Base-by-base conservation (phyloP, 92 coral and sea anemone genomes). In the Virgularia gustaviana region DNA sequence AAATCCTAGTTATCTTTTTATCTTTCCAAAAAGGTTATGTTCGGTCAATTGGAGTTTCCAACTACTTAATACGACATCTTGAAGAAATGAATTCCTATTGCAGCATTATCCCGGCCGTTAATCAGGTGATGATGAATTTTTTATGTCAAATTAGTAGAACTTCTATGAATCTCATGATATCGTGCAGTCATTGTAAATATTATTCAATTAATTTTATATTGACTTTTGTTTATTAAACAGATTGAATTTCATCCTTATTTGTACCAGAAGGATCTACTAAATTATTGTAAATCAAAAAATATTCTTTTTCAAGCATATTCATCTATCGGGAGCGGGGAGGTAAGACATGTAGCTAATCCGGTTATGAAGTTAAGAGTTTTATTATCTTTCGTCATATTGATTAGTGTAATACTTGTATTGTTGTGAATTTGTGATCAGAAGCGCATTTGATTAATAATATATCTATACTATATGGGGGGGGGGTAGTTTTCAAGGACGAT, bases 251-350 rank as follows among this genome's bases (percentile, higher is more conserved):
- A 90, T 56, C 95, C 97, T 24, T 66, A 47, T 32, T 79, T 90
- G 44, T 90, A 76, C 63, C 97, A 90, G 74, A 85, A 83, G 49
- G 81, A 83, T 13, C 66, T 90, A 27, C 36, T 85, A 49, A 89
- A 88, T 11, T 88, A 83, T 78, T 90, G 97, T 72, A 70, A 57
- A 56, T 35, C 79, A 0, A 85, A 88, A 42, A 77, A 83, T 37
- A 90, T 90, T 33, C 37, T 57, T 65, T 77, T 90, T 3, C 97
- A 90, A 65, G 97, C 95, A 0, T 90, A 90, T 71, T 83, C 95
- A 16, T 90, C 97, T 11, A 81, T 90, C 19, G 97, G 97, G 12
- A 77, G 80, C 38, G 97, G 97, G 57, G 83, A 85, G 85, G 97
- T 88, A 71, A 24, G 24, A n/a, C 3, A 4, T 4, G 8, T n/a